Percentiles rank a stretch among this genome's conserved stretches.
Evolutionary conservation across 2,888 invertebrate genomes (phyloP).

Genomic region (Hanleya hanleyi): DNA sequence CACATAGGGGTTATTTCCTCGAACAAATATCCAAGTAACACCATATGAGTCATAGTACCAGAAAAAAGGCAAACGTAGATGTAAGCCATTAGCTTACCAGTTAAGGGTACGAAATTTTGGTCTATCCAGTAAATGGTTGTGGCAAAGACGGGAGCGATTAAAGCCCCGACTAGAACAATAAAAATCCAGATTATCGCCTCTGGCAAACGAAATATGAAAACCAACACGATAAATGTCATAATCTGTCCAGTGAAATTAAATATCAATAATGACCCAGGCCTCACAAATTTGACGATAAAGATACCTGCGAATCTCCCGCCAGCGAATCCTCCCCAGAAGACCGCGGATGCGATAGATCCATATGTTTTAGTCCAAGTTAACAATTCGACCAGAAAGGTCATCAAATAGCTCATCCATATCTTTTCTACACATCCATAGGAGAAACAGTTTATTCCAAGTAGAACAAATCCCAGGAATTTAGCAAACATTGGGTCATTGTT

Average conservation of each 20-base stretch:
- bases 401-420: not conserved
- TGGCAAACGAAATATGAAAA: slow-evolving; percentile 17
- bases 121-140: slow-evolving; percentile 48
- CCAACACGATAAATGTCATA: slow-evolving; percentile 11
- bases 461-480: not conserved
- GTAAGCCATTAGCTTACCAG: slow-evolving; percentile 41
- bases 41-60: slow-evolving; percentile 40
- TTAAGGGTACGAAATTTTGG: slow-evolving; percentile 40
- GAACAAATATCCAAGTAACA: slow-evolving; percentile 45
- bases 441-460: not conserved
- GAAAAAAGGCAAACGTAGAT: slow-evolving; percentile 37
- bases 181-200: slow-evolving; percentile 37
- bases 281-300: slow-evolving; percentile 26
- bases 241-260: slow-evolving; percentile 22
- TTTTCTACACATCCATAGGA: not conserved
- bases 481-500: not conserved
- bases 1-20: slow-evolving; percentile 38
- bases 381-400: slow-evolving; percentile 24
- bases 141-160: slow-evolving; percentile 45
- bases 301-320: slow-evolving; percentile 30
- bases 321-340: slow-evolving; percentile 26
- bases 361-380: slow-evolving; percentile 22
- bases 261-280: not conserved
- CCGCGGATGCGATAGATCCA: slow-evolving; percentile 10
- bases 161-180: slow-evolving; percentile 37